Evolutionary conservation across 2,797 vertebrate genomes (phyloP).

Genomic region (Paramormyrops hopkinsi): DNA sequence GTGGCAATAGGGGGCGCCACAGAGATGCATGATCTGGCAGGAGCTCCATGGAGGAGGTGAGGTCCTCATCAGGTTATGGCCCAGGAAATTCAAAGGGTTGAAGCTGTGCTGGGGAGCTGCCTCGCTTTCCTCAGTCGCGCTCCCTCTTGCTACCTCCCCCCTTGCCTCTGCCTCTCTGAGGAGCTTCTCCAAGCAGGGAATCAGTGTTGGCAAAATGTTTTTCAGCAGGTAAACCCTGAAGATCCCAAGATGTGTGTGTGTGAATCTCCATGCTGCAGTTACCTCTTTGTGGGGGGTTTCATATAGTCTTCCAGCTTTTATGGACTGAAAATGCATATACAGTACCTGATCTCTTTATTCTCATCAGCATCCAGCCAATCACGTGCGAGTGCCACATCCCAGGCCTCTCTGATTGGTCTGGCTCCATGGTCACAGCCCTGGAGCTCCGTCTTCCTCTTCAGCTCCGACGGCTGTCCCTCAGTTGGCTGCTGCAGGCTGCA

Average conservation of each 20-base stretch:
- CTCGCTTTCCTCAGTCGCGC: slow-evolving; percentile 17
- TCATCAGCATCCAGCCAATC: not conserved
- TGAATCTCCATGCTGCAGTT: not conserved
- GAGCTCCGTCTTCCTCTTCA: not conserved
- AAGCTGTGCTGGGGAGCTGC: slow-evolving; percentile 46
- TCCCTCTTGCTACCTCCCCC: slow-evolving; percentile 36
- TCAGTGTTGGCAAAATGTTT: slow-evolving; percentile 59
- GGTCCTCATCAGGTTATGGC: slow-evolving; percentile 67
- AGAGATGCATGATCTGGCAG: slow-evolving; percentile 45
- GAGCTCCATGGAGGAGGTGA: slow-evolving; percentile 28
- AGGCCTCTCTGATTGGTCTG: not conserved
- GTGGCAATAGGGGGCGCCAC: slow-evolving; percentile 26
- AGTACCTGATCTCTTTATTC: slow-evolving; percentile 3
- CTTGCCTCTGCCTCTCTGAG: slow-evolving; percentile 54
- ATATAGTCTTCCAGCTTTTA: not conserved
- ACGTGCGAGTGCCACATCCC: not conserved
- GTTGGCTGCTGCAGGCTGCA: not conserved
- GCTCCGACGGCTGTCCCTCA: not conserved
- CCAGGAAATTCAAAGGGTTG: slow-evolving; percentile 67
- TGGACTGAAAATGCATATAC: not conserved
- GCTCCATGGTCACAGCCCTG: not conserved
- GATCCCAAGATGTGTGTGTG: not conserved
- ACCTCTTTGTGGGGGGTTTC: not conserved
- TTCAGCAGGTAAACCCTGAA: slow-evolving; percentile 55
- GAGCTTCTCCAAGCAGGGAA: slow-evolving; percentile 53